Evolutionary conservation across 2,888 invertebrate species (phyloP).

Genomic region (Drosophila greeni): DNA sequence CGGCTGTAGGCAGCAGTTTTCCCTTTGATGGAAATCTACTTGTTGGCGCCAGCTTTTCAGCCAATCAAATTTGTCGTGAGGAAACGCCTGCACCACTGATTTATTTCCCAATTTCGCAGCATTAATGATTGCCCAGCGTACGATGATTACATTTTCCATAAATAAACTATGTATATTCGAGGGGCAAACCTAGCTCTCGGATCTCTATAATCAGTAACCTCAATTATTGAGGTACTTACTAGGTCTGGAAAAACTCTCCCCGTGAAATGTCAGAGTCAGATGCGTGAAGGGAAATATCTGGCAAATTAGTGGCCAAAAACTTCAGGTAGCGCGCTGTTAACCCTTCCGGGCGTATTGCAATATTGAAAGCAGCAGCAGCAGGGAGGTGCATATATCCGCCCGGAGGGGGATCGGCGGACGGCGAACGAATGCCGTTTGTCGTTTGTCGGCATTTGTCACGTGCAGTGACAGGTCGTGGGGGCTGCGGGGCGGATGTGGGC

Average conservation of each 20-base stretch:
- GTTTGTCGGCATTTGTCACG: constrained; percentile 66
- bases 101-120: constrained; percentile 19
- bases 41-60: constrained; percentile 66
- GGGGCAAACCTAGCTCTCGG: not conserved
- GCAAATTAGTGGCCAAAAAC: constrained; percentile 49
- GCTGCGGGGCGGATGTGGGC: constrained; percentile 20
- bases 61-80: constrained; percentile 34
- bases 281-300: constrained; percentile 33
- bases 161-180: constrained; percentile 50
- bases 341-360: constrained; percentile 19
- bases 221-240: not conserved
- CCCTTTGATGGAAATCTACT: constrained; percentile 64
- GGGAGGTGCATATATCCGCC: not conserved
- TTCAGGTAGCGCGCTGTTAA: constrained; percentile 28
- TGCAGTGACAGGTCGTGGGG: constrained; percentile 52
- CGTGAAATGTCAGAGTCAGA: constrained; percentile 11
- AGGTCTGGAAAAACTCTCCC: constrained; percentile 16
- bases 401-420: not conserved
- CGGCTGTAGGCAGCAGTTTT: constrained; percentile 35
- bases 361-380: constrained; percentile 25
- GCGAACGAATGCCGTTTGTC: constrained; percentile 49
- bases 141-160: constrained; percentile 63
- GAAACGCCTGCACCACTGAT: constrained; percentile 15
- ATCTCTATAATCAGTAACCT: not conserved
- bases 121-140: constrained; percentile 33